phyloP scores from a whole-genome alignment of 1,140 invertebrate genomes.

The Zelostemma sp. region DNA sequence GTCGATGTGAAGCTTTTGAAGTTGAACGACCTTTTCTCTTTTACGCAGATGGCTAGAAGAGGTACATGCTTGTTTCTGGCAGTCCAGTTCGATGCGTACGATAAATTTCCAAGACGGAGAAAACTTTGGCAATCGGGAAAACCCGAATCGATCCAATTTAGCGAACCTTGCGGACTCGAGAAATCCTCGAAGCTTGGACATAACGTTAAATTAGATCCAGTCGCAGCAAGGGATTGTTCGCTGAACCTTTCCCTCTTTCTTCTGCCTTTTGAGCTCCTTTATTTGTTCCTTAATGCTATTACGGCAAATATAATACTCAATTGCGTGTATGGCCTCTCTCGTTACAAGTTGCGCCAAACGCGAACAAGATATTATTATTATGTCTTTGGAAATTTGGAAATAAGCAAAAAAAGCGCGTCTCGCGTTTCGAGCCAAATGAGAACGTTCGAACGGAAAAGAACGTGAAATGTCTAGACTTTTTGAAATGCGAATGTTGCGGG shows the following conservation, averaged over 20 bases:
- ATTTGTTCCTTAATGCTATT: slow-evolving; percentile 36
- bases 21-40: background rate
- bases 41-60: slow-evolving; percentile 14
- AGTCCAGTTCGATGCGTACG: slow-evolving; percentile 29
- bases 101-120: slow-evolving; percentile 32
- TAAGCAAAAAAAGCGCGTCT: too few relatives aligned
- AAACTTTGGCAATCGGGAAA: slow-evolving; percentile 35
- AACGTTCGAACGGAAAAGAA: too few relatives aligned
- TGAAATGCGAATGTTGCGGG: too few relatives aligned
- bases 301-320: slow-evolving; percentile 30
- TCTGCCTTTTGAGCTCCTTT: slow-evolving; percentile 21
- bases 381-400: too few relatives aligned
- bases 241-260: slow-evolving; percentile 20
- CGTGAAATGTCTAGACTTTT: too few relatives aligned
- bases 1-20: slow-evolving; percentile 10
- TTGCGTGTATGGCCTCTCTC: slow-evolving; percentile 5
- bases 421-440: too few relatives aligned
- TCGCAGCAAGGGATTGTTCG: slow-evolving; percentile 32
- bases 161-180: slow-evolving; percentile 28
- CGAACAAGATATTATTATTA: too few relatives aligned
- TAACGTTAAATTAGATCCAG: slow-evolving; percentile 47
- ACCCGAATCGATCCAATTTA: slow-evolving; percentile 43
- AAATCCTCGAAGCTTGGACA: slow-evolving; percentile 38
- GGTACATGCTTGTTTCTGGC: slow-evolving; percentile 9
- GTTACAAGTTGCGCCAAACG: slow-evolving; percentile 1